Percentiles rank a stretch among this genome's conserved stretches.
Evolutionary conservation across 2,888 invertebrate genomes (phyloP).

Genomic region (Enchytraeus crypticus): DNA sequence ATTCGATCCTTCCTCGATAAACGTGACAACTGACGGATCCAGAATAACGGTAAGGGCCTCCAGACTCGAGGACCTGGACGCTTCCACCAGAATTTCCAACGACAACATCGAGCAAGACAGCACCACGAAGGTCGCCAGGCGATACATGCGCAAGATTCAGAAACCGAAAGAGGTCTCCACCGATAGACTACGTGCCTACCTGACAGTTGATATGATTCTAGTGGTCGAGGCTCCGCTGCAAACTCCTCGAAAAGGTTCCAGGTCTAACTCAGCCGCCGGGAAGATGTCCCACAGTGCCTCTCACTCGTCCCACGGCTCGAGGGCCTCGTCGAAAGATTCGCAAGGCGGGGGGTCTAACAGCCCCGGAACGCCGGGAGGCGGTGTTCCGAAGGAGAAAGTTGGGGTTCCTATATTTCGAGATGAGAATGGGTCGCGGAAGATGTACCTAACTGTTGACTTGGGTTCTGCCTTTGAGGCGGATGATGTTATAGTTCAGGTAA

Average conservation of each 20-base stretch:
- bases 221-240: slow-evolving; percentile 23
- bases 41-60: slow-evolving; percentile 17
- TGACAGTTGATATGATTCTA: slow-evolving; percentile 21
- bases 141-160: slow-evolving; percentile 22
- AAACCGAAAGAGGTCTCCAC: slow-evolving; percentile 20
- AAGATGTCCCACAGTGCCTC: slow-evolving; percentile 18
- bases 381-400: neutral
- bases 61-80: slow-evolving; percentile 6
- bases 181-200: slow-evolving; percentile 17
- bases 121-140: neutral
- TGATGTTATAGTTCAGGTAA: slow-evolving; percentile 27
- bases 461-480: slow-evolving; percentile 18
- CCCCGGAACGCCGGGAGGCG: slow-evolving; percentile 14
- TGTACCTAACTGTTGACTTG: slow-evolving; percentile 8
- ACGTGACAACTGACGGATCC: slow-evolving; percentile 17
- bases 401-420: slow-evolving; percentile 20
- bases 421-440: slow-evolving; percentile 2
- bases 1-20: slow-evolving; percentile 12
- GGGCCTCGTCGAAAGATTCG: slow-evolving; percentile 21
- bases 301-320: slow-evolving; percentile 13
- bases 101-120: slow-evolving; percentile 2
- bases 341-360: slow-evolving; percentile 19
- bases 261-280: neutral
- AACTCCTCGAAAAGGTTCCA: slow-evolving; percentile 14
- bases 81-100: too few relatives aligned